Percentiles rank a stretch among this genome's conserved stretches.
Conservation (phyloP, 92 coral and sea anemone genomes). For the Parazoanthus swiftii region DNA sequence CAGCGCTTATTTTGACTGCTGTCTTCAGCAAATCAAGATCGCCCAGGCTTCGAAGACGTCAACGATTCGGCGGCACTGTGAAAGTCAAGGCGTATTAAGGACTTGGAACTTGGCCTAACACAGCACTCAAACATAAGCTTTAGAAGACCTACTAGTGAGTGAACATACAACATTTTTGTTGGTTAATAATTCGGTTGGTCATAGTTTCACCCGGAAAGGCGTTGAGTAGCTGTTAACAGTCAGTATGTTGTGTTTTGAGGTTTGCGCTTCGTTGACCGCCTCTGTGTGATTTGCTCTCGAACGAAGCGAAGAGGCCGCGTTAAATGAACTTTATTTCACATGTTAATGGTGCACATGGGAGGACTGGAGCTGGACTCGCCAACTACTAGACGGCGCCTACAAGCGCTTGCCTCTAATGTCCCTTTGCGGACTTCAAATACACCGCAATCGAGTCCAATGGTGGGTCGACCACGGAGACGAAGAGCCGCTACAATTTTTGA, state of each 20-base stretch:
- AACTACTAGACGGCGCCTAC: conserved; percentile 37
- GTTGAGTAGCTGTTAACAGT: conserved; percentile 39
- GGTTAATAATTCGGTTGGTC: background rate
- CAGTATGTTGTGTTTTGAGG: conserved; percentile 18
- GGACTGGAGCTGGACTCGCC: conserved; percentile 41
- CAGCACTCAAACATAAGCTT: background rate
- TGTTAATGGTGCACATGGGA: conserved; percentile 45
- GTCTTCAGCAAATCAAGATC: conserved; percentile 36
- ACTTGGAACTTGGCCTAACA: background rate
- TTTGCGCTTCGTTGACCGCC: conserved; percentile 26
- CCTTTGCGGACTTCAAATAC: conserved; percentile 26
- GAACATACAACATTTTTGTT: background rate
- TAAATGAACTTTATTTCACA: conserved; percentile 15
- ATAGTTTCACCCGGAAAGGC: conserved; percentile 10
- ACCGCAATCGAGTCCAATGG: conserved; percentile 41
- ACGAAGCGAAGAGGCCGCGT: conserved; percentile 22
- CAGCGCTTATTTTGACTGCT: conserved; percentile 43
- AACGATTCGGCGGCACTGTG: conserved; percentile 28
- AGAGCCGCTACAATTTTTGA: conserved; percentile 43
- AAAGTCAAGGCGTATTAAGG: conserved; percentile 29
- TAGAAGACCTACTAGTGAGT: no score
- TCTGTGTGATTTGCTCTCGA: conserved; percentile 16
- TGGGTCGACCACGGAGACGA: conserved; percentile 40
- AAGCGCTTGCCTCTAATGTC: conserved; percentile 24
- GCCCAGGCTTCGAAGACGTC: conserved; percentile 43